These are phyloP conservation scores for Pachyuromys duprasi DNA, from an alignment of 2,797 vertebrate genomes.

Conservation along the genomic window DNA sequence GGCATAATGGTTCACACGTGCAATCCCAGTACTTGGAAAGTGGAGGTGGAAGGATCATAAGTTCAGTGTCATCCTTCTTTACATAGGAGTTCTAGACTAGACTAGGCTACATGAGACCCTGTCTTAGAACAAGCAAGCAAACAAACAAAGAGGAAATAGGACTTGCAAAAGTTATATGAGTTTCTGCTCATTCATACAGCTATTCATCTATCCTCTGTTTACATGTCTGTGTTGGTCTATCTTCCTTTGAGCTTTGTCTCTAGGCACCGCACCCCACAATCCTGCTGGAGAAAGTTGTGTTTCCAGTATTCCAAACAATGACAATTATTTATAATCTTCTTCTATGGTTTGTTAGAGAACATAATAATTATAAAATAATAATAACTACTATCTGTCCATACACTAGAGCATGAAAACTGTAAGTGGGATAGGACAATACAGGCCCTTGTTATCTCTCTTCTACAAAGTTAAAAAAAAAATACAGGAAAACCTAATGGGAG, in stretches of 20 bases:
- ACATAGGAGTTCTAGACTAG: neutral
- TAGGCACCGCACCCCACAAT: neutral
- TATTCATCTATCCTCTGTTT: neutral
- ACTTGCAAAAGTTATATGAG: neutral
- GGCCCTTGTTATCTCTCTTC: neutral
- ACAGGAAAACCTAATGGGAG: neutral
- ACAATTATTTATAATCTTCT: slow-evolving; percentile 29
- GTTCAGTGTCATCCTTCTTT: neutral
- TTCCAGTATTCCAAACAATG: slow-evolving; percentile 1
- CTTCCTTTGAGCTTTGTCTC: neutral
- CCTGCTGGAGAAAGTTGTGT: neutral
- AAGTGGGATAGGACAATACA: neutral
- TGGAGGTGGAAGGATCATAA: neutral
- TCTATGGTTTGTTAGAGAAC: neutral
- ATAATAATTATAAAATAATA: neutral
- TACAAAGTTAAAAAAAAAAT: neutral
- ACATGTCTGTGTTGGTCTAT: too few relatives aligned
- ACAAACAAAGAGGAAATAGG: neutral
- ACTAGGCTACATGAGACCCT: neutral
- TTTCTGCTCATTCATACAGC: neutral
- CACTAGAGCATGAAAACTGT: neutral
- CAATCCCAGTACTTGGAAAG: neutral
- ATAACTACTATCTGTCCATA: neutral
- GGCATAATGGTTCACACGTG: neutral
- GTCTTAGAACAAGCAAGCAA: neutral